These are phyloP conservation scores for Drosophila robusta DNA, from an alignment of 2,888 invertebrate genomes.

Conservation along the genomic window DNA sequence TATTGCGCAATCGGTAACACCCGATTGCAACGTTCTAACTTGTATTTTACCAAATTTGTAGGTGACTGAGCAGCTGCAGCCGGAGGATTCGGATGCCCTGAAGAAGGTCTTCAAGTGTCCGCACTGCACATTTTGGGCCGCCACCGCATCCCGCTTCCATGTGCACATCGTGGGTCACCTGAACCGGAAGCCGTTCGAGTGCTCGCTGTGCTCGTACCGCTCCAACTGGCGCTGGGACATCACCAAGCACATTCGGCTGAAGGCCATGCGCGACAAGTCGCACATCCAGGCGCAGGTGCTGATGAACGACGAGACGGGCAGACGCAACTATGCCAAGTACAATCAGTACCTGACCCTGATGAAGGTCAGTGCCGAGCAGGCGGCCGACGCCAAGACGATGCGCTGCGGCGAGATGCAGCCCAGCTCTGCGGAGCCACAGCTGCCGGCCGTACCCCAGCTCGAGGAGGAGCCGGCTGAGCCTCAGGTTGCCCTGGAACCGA, in stretches of 20 bases:
- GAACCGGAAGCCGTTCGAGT: slow-evolving; percentile 97
- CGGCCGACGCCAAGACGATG: slow-evolving; percentile 83
- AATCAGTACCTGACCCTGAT: slow-evolving; percentile 93
- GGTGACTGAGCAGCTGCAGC: slow-evolving; percentile 87
- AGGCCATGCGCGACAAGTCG: slow-evolving; percentile 92
- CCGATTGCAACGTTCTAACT: no score
- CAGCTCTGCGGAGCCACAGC: slow-evolving; percentile 8
- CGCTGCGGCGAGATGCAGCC: slow-evolving; percentile 83
- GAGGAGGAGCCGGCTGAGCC: slow-evolving; percentile 25
- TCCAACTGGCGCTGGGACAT: slow-evolving; percentile 99
- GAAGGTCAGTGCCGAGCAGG: slow-evolving; percentile 86
- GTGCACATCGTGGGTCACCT: slow-evolving; percentile 97
- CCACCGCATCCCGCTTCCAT: slow-evolving; percentile 96
- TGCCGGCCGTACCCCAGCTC: not conserved
- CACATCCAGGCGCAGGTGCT: slow-evolving; percentile 93
- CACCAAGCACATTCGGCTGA: slow-evolving; percentile 96
- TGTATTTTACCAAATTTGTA: slow-evolving; percentile 39
- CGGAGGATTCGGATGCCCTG: slow-evolving; percentile 87
- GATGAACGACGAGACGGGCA: slow-evolving; percentile 96
- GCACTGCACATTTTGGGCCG: slow-evolving; percentile 96
- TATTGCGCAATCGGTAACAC: not conserved
- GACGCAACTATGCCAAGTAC: slow-evolving; percentile 96
- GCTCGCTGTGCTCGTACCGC: slow-evolving; percentile 96
- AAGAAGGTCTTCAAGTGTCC: slow-evolving; percentile 96
- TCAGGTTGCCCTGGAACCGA: not conserved